Conservation (phyloP, 2,888 invertebrate species). For the Aleiodes testaceus region DNA sequence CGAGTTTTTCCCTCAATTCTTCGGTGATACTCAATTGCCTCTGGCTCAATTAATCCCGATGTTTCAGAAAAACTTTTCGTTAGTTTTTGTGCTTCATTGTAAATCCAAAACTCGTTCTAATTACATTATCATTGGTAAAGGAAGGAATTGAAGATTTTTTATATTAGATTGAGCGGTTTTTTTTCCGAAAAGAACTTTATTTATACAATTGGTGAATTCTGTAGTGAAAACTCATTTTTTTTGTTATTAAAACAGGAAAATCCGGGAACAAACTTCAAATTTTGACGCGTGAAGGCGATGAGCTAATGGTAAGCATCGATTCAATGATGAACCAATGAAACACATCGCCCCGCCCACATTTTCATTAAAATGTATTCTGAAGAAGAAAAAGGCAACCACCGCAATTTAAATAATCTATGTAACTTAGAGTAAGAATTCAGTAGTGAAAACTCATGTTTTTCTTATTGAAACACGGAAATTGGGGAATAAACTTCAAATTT, state of each 20-base stretch:
- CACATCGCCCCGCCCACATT: neutral
- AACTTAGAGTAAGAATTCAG: constrained; percentile 5
- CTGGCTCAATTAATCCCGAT: constrained; percentile 22
- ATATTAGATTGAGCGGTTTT: neutral
- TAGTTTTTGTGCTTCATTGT: constrained; percentile 14
- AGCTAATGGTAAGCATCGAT: too few species aligned
- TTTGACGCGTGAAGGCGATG: too few species aligned
- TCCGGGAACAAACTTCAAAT: neutral
- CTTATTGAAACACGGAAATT: too few species aligned
- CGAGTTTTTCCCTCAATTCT: constrained; percentile 21
- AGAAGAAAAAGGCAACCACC: neutral
- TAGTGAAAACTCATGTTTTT: too few species aligned
- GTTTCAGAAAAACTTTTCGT: constrained; percentile 7
- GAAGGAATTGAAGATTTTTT: constrained; percentile 1
- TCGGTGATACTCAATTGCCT: neutral
- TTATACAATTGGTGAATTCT: too few species aligned
- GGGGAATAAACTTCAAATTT: neutral
- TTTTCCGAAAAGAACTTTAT: too few species aligned
- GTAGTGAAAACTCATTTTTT: too few species aligned
- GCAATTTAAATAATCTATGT: constrained; percentile 20
- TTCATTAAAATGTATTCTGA: constrained; percentile 16
- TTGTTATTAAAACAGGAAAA: too few species aligned
- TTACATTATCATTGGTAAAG: neutral
- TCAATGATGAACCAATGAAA: too few species aligned
- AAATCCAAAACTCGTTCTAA: constrained; percentile 25